Base-by-base conservation (phyloP, 2,888 invertebrate genomes). In the Epinotia demarniana region DNA sequence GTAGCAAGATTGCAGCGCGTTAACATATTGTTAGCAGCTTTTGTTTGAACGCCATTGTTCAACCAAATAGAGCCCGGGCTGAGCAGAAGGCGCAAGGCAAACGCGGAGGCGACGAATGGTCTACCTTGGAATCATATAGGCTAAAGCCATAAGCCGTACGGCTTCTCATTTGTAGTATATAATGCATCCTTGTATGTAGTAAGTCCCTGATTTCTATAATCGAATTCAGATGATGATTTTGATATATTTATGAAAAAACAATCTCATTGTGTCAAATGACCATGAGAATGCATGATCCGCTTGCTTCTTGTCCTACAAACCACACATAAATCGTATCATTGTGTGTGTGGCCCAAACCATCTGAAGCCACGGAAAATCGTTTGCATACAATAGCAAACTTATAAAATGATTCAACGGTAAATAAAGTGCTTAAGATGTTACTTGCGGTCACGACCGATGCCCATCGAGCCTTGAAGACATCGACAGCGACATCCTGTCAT, bases 341-440 rank as follows among this genome's bases (percentile, higher is more conserved):
- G 78, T 77, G 64, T 71, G 67, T 80, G 78, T 80, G 79, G 79
- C 79, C 78, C 74, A 79, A 80, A 73, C 71, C 67, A 75, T 79
- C 78, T 76, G 79, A 80, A 80, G 80, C 76, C 55, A 78, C 76
- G 76, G 73, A 77, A 76, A 78, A 73, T 75, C 70, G 79, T 69
- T 75, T 73, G 79, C 81, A 85, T 80, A 85, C 85, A 86, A 85
- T 84, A 76, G 81, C 76, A 70, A 78, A 79, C 78, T 79, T 79
- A 80, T 79, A 78, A 74, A 72, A 76, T 82, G 81, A 84, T 81
- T 83, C 82, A 84, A 80, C 80, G 74, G 79, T 79, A 80, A 70
- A 75, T 75, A 58, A 60, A 79, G 79, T 78, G 78, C 72, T 66
- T 73, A 73, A 73, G 57, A 68, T 71, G 67, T 74, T 55, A 73